A percentile compares a stretch with the other conserved stretches of the same genome.
Conservation (phyloP, 2,113 vertebrate species). For the Antidorcas marsupialis region DNA sequence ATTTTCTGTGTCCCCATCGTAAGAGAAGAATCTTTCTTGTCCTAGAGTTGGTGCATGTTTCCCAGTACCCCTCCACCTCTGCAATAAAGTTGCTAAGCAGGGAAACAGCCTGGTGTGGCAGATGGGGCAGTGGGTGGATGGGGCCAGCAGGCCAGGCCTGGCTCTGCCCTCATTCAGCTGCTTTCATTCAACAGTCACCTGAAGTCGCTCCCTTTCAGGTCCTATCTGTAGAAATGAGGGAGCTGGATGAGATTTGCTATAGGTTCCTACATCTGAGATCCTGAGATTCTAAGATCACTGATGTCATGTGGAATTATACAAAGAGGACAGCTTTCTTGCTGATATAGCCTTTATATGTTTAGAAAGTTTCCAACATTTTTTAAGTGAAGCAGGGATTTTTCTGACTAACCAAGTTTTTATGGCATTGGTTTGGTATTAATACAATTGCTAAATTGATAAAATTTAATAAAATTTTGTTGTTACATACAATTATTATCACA, state of each 20-base stretch:
- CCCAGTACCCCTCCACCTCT: neutral
- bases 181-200: neutral
- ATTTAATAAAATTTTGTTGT: neutral
- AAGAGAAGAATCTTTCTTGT: neutral
- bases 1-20: neutral
- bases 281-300: neutral
- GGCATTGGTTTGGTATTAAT: neutral
- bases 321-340: neutral
- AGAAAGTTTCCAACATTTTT: neutral
- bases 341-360: neutral
- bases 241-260: neutral
- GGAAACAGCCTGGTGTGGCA: too few relatives aligned
- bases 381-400: neutral
- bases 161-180: neutral
- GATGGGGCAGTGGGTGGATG: neutral
- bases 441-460: neutral
- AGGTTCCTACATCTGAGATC: neutral
- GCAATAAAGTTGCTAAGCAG: neutral
- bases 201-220: neutral
- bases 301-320: neutral
- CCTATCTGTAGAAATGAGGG: neutral
- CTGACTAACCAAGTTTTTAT: neutral
- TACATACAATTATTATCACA: neutral
- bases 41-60: neutral
- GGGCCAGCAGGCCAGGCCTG: neutral